Evolutionary conservation across 2,797 vertebrate species (phyloP).

Genomic region (Melanotaenia trifasciata): DNA sequence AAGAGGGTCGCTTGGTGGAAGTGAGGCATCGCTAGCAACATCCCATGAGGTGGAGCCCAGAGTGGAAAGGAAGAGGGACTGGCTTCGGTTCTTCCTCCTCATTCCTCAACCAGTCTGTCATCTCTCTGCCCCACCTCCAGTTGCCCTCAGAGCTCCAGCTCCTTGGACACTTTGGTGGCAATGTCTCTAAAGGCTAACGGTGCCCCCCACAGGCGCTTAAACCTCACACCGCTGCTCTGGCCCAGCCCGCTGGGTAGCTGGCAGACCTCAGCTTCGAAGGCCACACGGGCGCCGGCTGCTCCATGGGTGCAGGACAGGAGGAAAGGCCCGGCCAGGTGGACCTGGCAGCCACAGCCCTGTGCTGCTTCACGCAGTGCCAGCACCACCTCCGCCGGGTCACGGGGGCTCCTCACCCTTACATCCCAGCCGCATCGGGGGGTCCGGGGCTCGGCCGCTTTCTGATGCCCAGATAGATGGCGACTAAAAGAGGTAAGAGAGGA

Average conservation of each 20-base stretch:
- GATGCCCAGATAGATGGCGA: constrained; percentile 97
- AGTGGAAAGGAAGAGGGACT: constrained; percentile 43
- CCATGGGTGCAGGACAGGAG: constrained; percentile 92
- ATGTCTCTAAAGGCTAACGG: constrained; percentile 91
- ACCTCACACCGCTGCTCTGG: constrained; percentile 88
- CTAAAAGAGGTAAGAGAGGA: constrained; percentile 62
- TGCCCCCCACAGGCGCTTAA: constrained; percentile 90
- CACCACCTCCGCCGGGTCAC: constrained; percentile 89
- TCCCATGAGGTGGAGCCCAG: constrained; percentile 53
- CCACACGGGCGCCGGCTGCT: constrained; percentile 86
- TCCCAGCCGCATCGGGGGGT: constrained; percentile 94
- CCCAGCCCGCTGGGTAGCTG: constrained; percentile 87
- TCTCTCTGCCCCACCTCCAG: constrained; percentile 68
- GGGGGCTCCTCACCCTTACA: constrained; percentile 90
- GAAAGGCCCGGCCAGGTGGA: constrained; percentile 90
- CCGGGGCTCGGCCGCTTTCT: constrained; percentile 92
- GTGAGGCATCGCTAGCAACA: constrained; percentile 54
- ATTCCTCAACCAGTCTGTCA: constrained; percentile 35
- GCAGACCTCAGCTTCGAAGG: constrained; percentile 93
- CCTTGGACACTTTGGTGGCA: constrained; percentile 90
- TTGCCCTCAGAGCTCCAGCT: constrained; percentile 89
- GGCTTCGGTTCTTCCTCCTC: constrained; percentile 36
- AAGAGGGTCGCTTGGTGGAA: constrained; percentile 65
- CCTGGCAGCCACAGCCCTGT: constrained; percentile 87
- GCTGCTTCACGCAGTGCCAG: constrained; percentile 87